Conservation (phyloP, 2,888 invertebrate species). For the Drosophila rubida region DNA sequence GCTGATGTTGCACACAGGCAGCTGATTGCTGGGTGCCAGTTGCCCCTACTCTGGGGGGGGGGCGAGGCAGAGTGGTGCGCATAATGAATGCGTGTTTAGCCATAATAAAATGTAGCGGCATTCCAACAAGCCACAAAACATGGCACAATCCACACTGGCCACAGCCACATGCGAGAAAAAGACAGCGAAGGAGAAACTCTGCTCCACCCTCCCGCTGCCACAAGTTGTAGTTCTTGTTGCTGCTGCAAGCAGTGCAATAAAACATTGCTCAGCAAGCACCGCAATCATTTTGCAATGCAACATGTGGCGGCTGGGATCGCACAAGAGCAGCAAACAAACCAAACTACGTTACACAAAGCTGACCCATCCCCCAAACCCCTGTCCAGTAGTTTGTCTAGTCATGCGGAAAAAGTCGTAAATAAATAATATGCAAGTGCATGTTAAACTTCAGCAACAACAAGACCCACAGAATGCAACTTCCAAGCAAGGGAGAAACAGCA, state of each 20-base stretch:
- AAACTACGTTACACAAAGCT: slow-evolving; percentile 36
- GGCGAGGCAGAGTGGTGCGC: slow-evolving; percentile 5
- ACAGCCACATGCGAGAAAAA: slow-evolving; percentile 7
- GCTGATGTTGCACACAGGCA: slow-evolving; percentile 4
- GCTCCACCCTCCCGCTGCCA: slow-evolving; percentile 12
- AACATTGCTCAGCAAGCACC: slow-evolving; percentile 64
- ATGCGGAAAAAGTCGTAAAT: slow-evolving; percentile 48
- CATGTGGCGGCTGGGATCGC: slow-evolving; percentile 45
- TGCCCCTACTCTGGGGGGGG: not conserved
- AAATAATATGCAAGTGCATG: slow-evolving; percentile 48
- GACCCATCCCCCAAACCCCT: too few relatives aligned
- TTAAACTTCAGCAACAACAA: slow-evolving; percentile 11
- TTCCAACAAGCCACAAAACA: slow-evolving; percentile 64
- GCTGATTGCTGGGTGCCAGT: not conserved
- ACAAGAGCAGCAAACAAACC: slow-evolving; percentile 32
- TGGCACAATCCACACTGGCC: slow-evolving; percentile 34
- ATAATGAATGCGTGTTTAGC: slow-evolving; percentile 76
- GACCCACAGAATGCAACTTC: not conserved
- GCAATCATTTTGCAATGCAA: slow-evolving; percentile 63
- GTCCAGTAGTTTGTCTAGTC: slow-evolving; percentile 42
- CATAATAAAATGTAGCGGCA: slow-evolving; percentile 75
- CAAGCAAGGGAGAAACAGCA: not conserved
- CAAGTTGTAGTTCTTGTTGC: slow-evolving; percentile 32
- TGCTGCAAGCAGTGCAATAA: slow-evolving; percentile 60
- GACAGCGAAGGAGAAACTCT: not conserved